Base-by-base conservation (phyloP, 1,140 invertebrate species). In the Brachionus asplanchnoidis region DNA sequence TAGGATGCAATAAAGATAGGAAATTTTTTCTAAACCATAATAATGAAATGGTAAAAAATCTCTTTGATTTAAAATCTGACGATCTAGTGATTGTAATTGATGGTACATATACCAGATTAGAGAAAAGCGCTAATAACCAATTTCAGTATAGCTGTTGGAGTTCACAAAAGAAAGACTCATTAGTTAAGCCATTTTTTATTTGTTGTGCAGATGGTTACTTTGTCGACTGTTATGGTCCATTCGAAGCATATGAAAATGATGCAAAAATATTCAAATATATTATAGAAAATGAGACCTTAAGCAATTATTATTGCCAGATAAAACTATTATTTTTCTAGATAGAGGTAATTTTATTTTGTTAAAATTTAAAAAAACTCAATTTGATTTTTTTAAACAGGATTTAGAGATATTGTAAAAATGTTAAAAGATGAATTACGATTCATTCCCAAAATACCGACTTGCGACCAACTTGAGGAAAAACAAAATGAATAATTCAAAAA, bases 261-360 rank as follows among this genome's bases (percentile, higher is more conserved):
- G 68, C 68, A 40, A 42, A 73, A 40, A 73, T 73, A 42, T 73
- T 73, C 28, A 42, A 73, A n/a, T 73, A n/a, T 42, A 73, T 73
- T 40, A 40, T 73, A 40, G 36, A 73, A 73, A 73, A 36, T 73
- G 68, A 20, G 68, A 73, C n/a, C 36, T 75, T 23, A 75, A 17
- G 70, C 12, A 42, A 75, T 42, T 75, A 75, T 75, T 75, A 75
- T 44, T 75, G 32, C 70, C 70, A 42, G 17, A 75, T 9, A 75
- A 73, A 75, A 75, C 70, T 42, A 23, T 17, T 42, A 44, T 75
- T 75, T 75, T 75, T 42, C 40, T 75, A 75, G 70, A 75, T 46
- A 40, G 70, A 75, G n/a, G 36, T 75, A 75, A 75, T 75, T 75
- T 68, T 36, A 68, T 75, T 75, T 75, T 75, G 17, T 23, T 75